Conservation (phyloP, 2,797 vertebrate species). For the Helostoma temminkii region DNA sequence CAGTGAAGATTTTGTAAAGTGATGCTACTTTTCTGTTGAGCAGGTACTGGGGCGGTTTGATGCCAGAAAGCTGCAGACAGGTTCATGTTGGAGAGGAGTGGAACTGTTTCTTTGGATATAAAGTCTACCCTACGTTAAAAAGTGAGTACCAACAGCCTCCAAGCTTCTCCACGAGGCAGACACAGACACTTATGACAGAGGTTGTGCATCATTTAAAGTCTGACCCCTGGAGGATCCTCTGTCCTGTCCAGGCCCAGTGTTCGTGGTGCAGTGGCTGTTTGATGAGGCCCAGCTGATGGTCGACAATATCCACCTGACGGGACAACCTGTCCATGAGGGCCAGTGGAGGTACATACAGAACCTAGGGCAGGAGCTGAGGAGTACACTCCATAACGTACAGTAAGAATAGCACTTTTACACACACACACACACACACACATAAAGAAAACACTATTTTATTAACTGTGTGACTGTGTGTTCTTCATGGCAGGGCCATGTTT, state of each 20-base stretch:
- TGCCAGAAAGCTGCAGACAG: conserved; percentile 91
- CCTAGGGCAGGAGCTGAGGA: conserved; percentile 90
- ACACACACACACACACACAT: background rate
- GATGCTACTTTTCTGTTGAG: conserved; percentile 7
- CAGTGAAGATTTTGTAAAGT: too few species aligned
- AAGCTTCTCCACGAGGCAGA: background rate
- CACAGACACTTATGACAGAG: background rate
- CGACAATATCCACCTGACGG: conserved; percentile 92
- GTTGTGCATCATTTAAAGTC: background rate
- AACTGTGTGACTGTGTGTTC: conserved; percentile 33
- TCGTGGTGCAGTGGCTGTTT: conserved; percentile 96
- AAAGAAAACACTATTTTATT: background rate
- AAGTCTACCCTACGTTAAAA: conserved; percentile 91
- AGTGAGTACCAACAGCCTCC: conserved; percentile 82
- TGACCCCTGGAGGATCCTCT: background rate
- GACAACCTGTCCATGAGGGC: conserved; percentile 92
- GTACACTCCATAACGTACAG: conserved; percentile 84
- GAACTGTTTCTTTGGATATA: conserved; percentile 97
- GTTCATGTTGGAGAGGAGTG: conserved; percentile 92
- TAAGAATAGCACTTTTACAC: conserved; percentile 53
- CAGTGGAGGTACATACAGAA: conserved; percentile 97
- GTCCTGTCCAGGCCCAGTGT: conserved; percentile 88
- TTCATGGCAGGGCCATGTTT: conserved; percentile 88
- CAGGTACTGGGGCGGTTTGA: conserved; percentile 92
- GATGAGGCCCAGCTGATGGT: conserved; percentile 94